phyloP scores from a whole-genome alignment of 23 tunicate species.

The Halocynthia roretzi region DNA sequence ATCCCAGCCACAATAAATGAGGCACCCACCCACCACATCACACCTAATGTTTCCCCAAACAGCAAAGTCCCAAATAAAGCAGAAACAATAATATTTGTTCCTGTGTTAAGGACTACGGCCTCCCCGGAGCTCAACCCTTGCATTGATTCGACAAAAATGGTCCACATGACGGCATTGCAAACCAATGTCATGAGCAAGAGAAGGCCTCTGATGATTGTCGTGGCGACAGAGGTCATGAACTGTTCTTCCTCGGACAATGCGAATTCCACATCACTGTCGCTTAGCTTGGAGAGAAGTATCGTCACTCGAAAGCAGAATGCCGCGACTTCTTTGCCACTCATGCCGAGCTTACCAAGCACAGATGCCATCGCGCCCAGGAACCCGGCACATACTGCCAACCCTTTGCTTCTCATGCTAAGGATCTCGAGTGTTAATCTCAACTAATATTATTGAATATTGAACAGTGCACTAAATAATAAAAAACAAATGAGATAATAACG shows the following conservation, averaged over 20 bases:
- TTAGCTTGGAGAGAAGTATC: neutral
- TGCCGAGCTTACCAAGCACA: conserved; percentile 45
- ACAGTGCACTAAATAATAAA: neutral
- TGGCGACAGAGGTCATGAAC: neutral
- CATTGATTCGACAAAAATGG: conserved; percentile 76
- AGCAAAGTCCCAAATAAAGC: conserved; percentile 51
- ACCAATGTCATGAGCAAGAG: conserved; percentile 28
- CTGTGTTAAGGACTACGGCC: conserved; percentile 66
- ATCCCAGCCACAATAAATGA: conserved; percentile 44
- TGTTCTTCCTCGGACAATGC: neutral
- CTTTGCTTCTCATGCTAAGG: conserved; percentile 1
- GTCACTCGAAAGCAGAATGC: no score
- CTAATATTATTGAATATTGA: neutral
- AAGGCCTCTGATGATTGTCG: conserved; percentile 7
- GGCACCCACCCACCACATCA: conserved; percentile 75
- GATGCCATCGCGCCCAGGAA: conserved; percentile 61
- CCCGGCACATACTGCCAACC: conserved; percentile 49
- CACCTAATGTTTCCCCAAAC: conserved; percentile 46
- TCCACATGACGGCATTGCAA: conserved; percentile 72
- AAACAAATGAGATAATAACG: neutral
- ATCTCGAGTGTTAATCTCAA: no score
- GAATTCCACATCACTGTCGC: neutral
- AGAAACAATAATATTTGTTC: conserved; percentile 55
- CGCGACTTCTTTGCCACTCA: neutral
- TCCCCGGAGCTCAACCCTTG: conserved; percentile 47